Conservation (phyloP, 1,140 invertebrate species). For the Papilio glaucus region DNA sequence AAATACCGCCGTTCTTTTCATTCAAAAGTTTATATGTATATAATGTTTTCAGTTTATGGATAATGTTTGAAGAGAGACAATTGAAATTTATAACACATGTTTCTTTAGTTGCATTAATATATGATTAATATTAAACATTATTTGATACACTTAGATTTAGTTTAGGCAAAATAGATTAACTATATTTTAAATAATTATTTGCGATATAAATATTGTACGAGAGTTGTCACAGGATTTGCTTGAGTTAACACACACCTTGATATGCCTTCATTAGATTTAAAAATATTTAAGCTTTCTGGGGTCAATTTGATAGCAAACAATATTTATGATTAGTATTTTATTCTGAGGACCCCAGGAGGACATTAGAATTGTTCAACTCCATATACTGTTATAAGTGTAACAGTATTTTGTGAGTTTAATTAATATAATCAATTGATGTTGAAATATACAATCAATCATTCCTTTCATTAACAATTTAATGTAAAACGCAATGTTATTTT, state of each 20-base stretch:
- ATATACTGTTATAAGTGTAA: slow-evolving; percentile 53
- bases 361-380: slow-evolving; percentile 41
- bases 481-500: slow-evolving; percentile 48
- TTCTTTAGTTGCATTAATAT: slow-evolving; percentile 41
- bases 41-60: slow-evolving; percentile 72
- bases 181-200: slow-evolving; percentile 67
- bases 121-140: slow-evolving; percentile 45
- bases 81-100: slow-evolving; percentile 47
- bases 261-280: slow-evolving; percentile 77
- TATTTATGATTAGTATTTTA: slow-evolving; percentile 50
- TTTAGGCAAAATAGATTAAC: slow-evolving; percentile 70
- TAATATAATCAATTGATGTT: slow-evolving; percentile 40
- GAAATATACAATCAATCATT: slow-evolving; percentile 72
- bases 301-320: slow-evolving; percentile 35
- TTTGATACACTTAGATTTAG: slow-evolving; percentile 71
- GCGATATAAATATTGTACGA: slow-evolving; percentile 58
- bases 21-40: slow-evolving; percentile 76
- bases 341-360: slow-evolving; percentile 16
- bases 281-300: slow-evolving; percentile 52
- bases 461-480: slow-evolving; percentile 58
- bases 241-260: slow-evolving; percentile 67
- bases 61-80: slow-evolving; percentile 43
- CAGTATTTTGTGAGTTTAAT: slow-evolving; percentile 47
- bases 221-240: slow-evolving; percentile 59
- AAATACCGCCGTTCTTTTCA: slow-evolving; percentile 45